A percentile compares a stretch with the other conserved stretches of the same genome.
These are phyloP conservation scores for Melanerpes aurifrons DNA, from an alignment of 2,113 vertebrate species.

Conservation along the genomic window DNA sequence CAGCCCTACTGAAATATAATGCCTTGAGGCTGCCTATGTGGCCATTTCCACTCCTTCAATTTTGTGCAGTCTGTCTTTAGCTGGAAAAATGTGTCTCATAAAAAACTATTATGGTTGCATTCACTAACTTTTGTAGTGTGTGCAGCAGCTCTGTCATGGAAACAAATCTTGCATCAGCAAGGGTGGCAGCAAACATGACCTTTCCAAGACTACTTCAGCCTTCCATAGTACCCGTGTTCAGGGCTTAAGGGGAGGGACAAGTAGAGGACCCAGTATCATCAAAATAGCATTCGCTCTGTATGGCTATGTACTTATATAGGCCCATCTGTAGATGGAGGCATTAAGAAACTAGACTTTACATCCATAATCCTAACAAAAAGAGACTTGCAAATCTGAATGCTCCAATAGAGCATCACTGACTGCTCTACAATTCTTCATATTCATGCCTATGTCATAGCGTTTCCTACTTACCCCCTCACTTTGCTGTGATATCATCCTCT, in stretches of 20 bases:
- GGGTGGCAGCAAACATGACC: not conserved
- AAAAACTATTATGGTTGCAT: not conserved
- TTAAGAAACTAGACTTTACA: not conserved
- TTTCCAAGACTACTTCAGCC: not conserved
- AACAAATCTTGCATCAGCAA: not conserved
- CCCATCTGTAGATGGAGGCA: not conserved
- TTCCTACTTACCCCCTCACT: not conserved
- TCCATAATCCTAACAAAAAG: not conserved
- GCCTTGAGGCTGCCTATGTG: not conserved
- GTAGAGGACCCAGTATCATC: not conserved
- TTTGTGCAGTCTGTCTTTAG: constrained; percentile 1
- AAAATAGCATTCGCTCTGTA: not conserved
- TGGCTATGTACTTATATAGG: not conserved
- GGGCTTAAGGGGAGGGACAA: not conserved
- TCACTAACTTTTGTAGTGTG: not conserved
- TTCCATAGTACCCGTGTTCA: not conserved
- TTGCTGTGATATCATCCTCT: not conserved
- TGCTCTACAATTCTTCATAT: not conserved
- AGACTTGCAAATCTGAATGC: not conserved
- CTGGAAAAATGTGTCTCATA: constrained; percentile 2
- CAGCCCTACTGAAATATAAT: not conserved
- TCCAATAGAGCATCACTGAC: not conserved
- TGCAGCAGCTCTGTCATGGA: not conserved
- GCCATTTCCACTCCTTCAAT: constrained; percentile 15
- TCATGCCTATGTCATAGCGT: not conserved